These are phyloP conservation scores for Corythoichthys intestinalis DNA, from an alignment of 2,113 vertebrate genomes.

Conservation along the genomic window DNA sequence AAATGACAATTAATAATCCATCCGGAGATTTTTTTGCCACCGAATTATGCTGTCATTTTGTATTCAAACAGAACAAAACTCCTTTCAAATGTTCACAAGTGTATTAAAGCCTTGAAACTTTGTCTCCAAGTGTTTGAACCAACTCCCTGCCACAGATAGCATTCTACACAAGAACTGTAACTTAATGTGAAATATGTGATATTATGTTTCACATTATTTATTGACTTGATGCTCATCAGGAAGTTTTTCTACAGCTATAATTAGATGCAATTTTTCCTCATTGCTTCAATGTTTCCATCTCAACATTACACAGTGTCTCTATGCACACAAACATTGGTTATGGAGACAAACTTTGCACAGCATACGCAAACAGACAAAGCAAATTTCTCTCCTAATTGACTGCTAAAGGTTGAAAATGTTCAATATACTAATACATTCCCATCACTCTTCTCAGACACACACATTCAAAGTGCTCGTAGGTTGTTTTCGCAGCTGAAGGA, in stretches of 20 bases:
- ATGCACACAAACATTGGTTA: background rate
- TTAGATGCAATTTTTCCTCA: background rate
- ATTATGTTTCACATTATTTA: background rate
- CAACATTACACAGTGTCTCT: background rate
- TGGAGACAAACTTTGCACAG: background rate
- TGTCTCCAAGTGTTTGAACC: background rate
- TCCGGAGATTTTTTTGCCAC: too few relatives aligned
- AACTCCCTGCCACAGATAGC: background rate
- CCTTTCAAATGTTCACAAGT: background rate
- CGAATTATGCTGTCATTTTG: too few relatives aligned
- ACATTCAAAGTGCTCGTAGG: constrained; percentile 8
- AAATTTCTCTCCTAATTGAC: background rate
- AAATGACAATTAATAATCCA: too few relatives aligned
- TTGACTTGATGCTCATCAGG: background rate
- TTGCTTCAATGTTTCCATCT: background rate
- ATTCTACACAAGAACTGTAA: background rate
- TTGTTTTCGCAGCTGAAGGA: constrained; percentile 61
- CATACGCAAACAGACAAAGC: background rate
- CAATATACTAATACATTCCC: constrained; percentile 30
- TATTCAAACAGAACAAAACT: background rate
- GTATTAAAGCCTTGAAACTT: background rate
- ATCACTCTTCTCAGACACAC: constrained; percentile 13
- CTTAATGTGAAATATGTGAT: background rate
- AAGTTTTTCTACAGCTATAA: background rate
- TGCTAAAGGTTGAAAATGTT: constrained; percentile 25